phyloP scores from a whole-genome alignment of 2,113 vertebrate species.

The Bungarus multicinctus region DNA sequence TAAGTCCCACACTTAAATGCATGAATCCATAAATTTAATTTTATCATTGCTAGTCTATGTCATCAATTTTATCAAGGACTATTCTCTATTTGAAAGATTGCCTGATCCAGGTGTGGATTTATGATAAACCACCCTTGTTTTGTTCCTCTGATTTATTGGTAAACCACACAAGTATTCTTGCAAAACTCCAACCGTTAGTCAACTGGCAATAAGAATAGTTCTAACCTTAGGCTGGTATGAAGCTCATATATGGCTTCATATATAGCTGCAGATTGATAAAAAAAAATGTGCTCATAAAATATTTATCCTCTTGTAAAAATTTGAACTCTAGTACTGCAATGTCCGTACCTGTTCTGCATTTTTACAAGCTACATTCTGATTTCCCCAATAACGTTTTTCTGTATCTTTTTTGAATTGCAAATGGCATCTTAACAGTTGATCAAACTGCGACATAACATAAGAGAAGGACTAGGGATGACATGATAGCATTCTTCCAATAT shows the following conservation, averaged over 20 bases:
- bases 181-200: background rate
- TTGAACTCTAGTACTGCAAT: background rate
- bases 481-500: background rate
- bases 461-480: background rate
- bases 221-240: background rate
- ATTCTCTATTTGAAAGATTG: background rate
- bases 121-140: background rate
- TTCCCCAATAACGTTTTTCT: background rate
- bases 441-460: background rate
- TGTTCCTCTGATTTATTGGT: background rate
- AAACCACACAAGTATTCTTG: background rate
- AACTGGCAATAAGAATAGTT: background rate
- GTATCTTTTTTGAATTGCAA: background rate
- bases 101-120: background rate
- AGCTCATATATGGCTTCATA: background rate
- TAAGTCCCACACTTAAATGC: background rate
- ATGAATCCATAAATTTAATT: background rate
- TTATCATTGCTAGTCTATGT: background rate
- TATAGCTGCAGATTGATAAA: too few species aligned
- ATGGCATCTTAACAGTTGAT: background rate
- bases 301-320: background rate
- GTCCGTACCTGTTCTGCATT: background rate
- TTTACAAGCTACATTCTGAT: background rate
- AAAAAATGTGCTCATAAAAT: background rate
- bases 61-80: background rate